A percentile compares a stretch with the other conserved stretches of the same genome.
Evolutionary conservation across 1,140 invertebrate species (phyloP).

Genomic region (Drosophila saltans): DNA sequence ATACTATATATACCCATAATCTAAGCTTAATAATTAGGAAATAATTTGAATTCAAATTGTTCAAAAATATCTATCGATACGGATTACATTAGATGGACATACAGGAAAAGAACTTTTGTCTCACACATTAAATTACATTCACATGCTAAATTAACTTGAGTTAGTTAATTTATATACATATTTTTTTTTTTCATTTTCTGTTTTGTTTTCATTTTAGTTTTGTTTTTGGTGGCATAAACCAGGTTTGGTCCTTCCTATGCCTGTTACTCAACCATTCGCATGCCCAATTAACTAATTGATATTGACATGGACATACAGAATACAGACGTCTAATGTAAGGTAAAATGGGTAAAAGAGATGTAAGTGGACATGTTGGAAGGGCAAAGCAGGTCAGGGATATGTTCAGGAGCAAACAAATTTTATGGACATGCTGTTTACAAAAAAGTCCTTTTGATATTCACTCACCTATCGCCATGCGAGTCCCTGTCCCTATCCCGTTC

Average conservation of each 20-base stretch:
- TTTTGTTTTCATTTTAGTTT: neutral
- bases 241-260: slow-evolving; percentile 16
- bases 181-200: neutral
- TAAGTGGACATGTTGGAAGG: neutral
- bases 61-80: too few relatives aligned
- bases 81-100: too few relatives aligned
- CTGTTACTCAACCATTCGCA: slow-evolving; percentile 26
- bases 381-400: too few relatives aligned
- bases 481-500: slow-evolving; percentile 53
- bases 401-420: neutral
- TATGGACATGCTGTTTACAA: slow-evolving; percentile 7
- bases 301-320: slow-evolving; percentile 51
- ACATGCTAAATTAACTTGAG: slow-evolving; percentile 33
- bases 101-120: neutral
- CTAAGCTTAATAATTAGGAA: too few relatives aligned
- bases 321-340: slow-evolving; percentile 8
- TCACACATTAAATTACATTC: slow-evolving; percentile 18
- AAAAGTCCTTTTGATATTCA: slow-evolving; percentile 16
- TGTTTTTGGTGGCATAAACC: neutral
- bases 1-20: too few relatives aligned
- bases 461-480: slow-evolving; percentile 67
- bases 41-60: too few relatives aligned
- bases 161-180: slow-evolving; percentile 10
- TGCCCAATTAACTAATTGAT: slow-evolving; percentile 69
- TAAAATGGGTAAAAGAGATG: slow-evolving; percentile 11